Evolutionary conservation across 2,888 invertebrate genomes (phyloP).

Genomic region (Stenichneumon culpator): DNA sequence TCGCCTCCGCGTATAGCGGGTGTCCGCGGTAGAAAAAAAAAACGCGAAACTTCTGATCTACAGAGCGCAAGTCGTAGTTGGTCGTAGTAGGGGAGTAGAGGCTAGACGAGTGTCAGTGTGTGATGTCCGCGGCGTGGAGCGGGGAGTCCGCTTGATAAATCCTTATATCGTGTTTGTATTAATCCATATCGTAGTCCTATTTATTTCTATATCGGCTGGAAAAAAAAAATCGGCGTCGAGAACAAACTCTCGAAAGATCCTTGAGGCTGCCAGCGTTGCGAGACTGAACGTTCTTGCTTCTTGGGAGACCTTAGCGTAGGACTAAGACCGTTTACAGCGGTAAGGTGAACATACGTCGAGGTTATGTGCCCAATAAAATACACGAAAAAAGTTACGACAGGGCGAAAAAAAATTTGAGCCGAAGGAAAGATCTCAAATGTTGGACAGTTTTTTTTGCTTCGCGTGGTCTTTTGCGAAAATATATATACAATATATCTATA

Average conservation of each 20-base stretch:
- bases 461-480: background rate
- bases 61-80: background rate
- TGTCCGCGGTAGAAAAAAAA: background rate
- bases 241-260: background rate
- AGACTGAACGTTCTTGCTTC: background rate
- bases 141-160: conserved; percentile 26
- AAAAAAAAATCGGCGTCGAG: background rate
- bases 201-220: background rate
- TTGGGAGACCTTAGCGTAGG: background rate
- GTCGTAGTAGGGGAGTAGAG: too few relatives aligned
- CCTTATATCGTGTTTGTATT: background rate
- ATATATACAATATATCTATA: too few relatives aligned
- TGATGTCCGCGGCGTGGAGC: conserved; percentile 30
- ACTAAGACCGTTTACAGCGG: background rate
- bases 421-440: background rate
- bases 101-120: conserved; percentile 13
- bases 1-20: too few relatives aligned
- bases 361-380: background rate
- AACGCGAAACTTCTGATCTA: background rate
- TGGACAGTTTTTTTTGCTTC: background rate
- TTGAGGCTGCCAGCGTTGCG: background rate
- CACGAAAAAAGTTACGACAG: background rate
- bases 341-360: background rate
- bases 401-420: background rate
- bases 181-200: background rate